These are phyloP conservation scores for Lemur catta DNA, from an alignment of 2,797 vertebrate species.

Conservation along the genomic window DNA sequence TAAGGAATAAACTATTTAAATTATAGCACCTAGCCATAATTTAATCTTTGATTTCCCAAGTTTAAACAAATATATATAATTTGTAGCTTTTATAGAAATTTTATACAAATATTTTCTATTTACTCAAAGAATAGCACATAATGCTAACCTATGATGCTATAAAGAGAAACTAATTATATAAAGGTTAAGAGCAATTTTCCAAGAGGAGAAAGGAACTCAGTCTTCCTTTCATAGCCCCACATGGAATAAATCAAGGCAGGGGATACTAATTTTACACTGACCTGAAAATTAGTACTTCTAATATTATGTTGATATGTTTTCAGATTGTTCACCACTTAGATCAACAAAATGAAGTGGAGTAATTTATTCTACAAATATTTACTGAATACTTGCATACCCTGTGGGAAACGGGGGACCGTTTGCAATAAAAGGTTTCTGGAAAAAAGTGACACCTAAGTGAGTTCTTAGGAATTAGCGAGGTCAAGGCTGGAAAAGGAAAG, in stretches of 20 bases:
- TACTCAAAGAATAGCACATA: not conserved
- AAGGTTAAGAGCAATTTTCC: not conserved
- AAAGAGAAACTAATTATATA: not conserved
- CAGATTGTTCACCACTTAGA: conserved; percentile 5
- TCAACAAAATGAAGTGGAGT: conserved; percentile 49
- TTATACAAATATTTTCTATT: not conserved
- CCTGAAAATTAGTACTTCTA: conserved; percentile 35
- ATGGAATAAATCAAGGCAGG: not conserved
- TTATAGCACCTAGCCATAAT: not conserved
- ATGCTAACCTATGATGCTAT: not conserved
- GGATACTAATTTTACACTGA: not conserved
- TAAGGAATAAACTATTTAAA: not conserved
- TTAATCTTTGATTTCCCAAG: not conserved
- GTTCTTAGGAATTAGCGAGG: conserved; percentile 29
- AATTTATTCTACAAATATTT: conserved; percentile 70
- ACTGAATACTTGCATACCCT: not conserved
- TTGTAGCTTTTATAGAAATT: not conserved
- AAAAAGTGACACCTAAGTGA: not conserved
- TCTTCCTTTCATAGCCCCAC: not conserved
- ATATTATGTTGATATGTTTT: conserved; percentile 47
- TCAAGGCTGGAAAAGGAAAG: not conserved
- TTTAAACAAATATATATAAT: not conserved
- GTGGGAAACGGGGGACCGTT: not conserved
- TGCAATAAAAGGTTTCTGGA: not conserved
- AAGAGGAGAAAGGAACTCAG: not conserved